phyloP scores from a whole-genome alignment of 2,797 vertebrate genomes.

The Tokudaia muenninki region DNA sequence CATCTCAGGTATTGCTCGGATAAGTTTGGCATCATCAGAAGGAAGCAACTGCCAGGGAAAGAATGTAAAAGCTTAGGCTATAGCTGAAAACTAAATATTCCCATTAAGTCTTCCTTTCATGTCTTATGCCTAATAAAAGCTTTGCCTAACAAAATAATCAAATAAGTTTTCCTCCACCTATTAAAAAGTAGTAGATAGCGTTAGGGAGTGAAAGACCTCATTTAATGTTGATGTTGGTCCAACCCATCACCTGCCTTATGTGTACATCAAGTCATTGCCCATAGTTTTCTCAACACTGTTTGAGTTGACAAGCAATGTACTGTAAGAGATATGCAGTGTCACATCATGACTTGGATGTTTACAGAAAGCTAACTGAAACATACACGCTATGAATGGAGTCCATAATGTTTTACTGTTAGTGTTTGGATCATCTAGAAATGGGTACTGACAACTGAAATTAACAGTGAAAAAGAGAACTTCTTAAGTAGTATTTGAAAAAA shows the following conservation, averaged over 20 bases:
- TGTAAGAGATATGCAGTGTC: background rate
- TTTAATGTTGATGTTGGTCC: background rate
- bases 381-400: background rate
- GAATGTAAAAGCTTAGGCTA: background rate
- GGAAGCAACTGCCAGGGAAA: background rate
- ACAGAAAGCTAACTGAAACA: background rate
- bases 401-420: background rate
- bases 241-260: background rate
- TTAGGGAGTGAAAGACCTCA: background rate
- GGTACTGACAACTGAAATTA: constrained; percentile 12
- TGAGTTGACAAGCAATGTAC: background rate
- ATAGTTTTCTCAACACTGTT: background rate
- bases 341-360: background rate
- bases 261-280: background rate
- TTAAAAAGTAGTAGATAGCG: background rate
- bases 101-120: background rate
- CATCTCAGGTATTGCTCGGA: background rate
- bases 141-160: constrained; percentile 51
- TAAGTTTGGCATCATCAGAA: background rate
- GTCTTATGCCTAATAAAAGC: background rate
- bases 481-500: constrained; percentile 50
- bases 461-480: constrained; percentile 14
- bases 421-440: constrained; percentile 2
- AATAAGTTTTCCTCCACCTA: constrained; percentile 14
- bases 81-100: background rate